Evolutionary conservation across 35 echinoderm and acorn worm species (phyloP), one percentile per base, ranked within the genome.

Genomic region (Hemicentrotus pulcherrimus): DNA sequence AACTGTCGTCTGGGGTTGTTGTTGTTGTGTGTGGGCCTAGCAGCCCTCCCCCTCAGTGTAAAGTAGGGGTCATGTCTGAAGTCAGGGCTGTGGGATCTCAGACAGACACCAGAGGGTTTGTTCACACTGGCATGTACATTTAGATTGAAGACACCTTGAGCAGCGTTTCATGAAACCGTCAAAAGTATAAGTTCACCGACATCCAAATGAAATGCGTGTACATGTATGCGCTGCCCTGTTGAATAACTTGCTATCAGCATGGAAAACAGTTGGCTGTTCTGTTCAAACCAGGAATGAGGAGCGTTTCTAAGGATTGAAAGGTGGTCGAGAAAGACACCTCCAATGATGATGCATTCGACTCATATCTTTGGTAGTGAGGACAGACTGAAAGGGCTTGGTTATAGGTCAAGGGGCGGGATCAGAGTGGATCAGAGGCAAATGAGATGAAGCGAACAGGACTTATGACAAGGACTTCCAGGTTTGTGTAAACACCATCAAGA

Each of bases 401-500:
- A 7, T 28, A 78, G 65, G 65, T 78, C 65, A n/a, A 78, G 22
- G 65, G 65, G 18, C 65, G 19, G 65, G 65, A 78, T 78, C 65
- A 78, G 5, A 78, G 65, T 8, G 65, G 65, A 78, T 78, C 18
- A 78, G 65, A 78, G 28, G 65, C 65, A 78, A 78, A 78, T 78
- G 65, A n/a, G 65, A 18, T 78, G 24, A 78, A 78, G 19, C 15
- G 50, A 55, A 55, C 50, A 11, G 15, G 50, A 15, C 7, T 78
- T 78, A n/a, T 28, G 65, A n/a, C 65, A 78, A 78, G 65, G 65
- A 78, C 65, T 78, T 78, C 18, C 65, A 78, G 65, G 7, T 28
- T 78, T 78, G 65, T 78, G 65, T 78, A 78, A 78, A 78, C 65
- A 78, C 65, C 22, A 78, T n/a, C 65, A 78, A 78, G 65, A 78